Evolutionary conservation across 2,113 vertebrate genomes (phyloP).

Genomic region (Ciconia stormi): DNA sequence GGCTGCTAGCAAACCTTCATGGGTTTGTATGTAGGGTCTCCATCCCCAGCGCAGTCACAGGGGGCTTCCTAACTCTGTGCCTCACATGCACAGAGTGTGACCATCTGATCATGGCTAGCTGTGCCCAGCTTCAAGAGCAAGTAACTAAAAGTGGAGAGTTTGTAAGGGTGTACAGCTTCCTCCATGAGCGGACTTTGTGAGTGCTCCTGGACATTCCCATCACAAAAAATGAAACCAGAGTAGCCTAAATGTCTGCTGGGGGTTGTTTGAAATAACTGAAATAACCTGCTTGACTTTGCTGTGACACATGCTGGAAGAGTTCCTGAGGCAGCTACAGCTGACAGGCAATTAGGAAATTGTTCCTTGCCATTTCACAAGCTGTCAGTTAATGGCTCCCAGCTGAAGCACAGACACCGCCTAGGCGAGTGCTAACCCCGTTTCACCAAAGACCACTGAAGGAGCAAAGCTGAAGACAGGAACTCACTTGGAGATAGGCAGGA

Average conservation of each 20-base stretch:
- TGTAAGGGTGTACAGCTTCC: not conserved
- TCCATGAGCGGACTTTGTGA: not conserved
- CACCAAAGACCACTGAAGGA: not conserved
- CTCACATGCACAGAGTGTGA: not conserved
- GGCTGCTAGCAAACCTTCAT: not conserved
- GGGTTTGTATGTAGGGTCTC: not conserved
- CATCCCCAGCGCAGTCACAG: not conserved
- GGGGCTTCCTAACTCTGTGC: not conserved
- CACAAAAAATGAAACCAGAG: not conserved
- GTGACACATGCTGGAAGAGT: constrained; percentile 14
- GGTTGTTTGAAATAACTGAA: constrained; percentile 13
- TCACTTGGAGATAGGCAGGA: not conserved
- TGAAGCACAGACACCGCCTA: not conserved
- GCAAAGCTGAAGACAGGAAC: not conserved
- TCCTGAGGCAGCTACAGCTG: constrained; percentile 41
- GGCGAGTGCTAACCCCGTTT: not conserved
- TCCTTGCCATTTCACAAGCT: constrained; percentile 59
- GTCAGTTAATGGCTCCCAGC: constrained; percentile 58
- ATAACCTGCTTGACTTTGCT: constrained; percentile 38
- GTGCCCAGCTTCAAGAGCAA: not conserved
- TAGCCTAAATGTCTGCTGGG: not conserved
- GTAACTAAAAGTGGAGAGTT: not conserved
- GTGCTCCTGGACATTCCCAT: not conserved
- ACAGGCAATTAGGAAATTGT: constrained; percentile 62
- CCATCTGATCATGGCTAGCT: not conserved